These are phyloP conservation scores for Aphis gossypii DNA, from an alignment of 1,140 invertebrate genomes.

Conservation along the genomic window DNA sequence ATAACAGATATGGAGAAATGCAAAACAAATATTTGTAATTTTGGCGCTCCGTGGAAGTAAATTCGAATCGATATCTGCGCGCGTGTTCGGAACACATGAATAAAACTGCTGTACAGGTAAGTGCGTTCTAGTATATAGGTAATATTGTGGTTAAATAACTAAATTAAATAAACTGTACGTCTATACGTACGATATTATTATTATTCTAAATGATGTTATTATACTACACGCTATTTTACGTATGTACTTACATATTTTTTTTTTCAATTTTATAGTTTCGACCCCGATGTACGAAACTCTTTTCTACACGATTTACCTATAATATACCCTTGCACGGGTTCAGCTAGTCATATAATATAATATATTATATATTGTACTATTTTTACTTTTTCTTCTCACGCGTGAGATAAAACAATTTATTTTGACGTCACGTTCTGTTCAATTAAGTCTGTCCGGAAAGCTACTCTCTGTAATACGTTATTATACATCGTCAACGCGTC, in stretches of 20 bases:
- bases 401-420: not conserved
- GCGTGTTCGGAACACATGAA: not conserved
- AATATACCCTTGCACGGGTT: not conserved
- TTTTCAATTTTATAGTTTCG: not conserved
- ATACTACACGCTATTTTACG: not conserved
- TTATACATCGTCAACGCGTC: not conserved
- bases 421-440: not conserved
- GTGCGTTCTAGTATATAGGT: not conserved
- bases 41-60: not conserved
- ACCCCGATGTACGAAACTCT: not conserved
- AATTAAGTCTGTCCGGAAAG: not conserved
- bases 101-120: not conserved
- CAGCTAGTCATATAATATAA: not conserved
- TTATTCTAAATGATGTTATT: not conserved
- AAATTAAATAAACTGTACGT: not conserved
- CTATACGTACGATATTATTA: not conserved
- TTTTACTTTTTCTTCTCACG: not conserved
- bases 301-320: not conserved
- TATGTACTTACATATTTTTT: not conserved
- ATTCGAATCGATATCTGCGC: not conserved
- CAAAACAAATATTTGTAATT: conserved; percentile 10
- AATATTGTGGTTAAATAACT: not conserved
- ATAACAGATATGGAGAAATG: not conserved
- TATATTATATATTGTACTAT: not conserved
- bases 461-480: not conserved